Evolutionary conservation across 2,113 vertebrate species (phyloP), one percentile per base, ranked within the genome.

Genomic region (Sarotherodon lohbergeri): DNA sequence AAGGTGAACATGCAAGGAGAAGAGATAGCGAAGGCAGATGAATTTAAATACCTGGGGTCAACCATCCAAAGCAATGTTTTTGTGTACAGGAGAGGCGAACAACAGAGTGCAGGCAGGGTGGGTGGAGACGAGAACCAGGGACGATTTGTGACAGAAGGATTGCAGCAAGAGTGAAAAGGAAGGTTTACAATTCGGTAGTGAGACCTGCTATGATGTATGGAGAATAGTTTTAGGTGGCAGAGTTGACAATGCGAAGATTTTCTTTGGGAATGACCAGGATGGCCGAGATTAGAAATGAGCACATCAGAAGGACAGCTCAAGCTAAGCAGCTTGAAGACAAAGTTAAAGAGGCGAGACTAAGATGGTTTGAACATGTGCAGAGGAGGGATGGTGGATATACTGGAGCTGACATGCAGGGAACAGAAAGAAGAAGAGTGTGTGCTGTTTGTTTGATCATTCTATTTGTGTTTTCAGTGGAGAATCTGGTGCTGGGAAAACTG

Each of bases 401-500:
- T 41, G 63, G 34, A 68, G 63, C 63, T 68, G 34, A 22, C 0
- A 7, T 5, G 19, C 11, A 41, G 39, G 66, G 12, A 71, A 43
- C 66, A 16, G 36, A 39, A 8, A 43, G 22, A 16, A 71, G n/a
- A 43, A 43, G 43, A 71, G 54, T 81, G n/a, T 10, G 16, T 48
- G 8, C 34, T 46, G 9, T 7, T 59, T 71, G 39, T 76, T 9
- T 71, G 82, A 85, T n/a, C 4, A 34, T 16, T 61, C 2, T 3
- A n/a, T 88, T 57, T 90, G 48, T 66, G 16, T 76, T 36, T 3
- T 29, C 92, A 98, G 98, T 1, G 98, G 98, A 97, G 98, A 98
- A 97, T 99, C 98, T 12, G 98, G 98, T 71, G 98, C 98, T 0
- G 98, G 98, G 88, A 98, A 98, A 95, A 98, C 98, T 79, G 98